Percentiles rank a stretch among this genome's conserved stretches.
Conservation (phyloP, 2,797 vertebrate genomes). For the Podarcis lilfordi region DNA sequence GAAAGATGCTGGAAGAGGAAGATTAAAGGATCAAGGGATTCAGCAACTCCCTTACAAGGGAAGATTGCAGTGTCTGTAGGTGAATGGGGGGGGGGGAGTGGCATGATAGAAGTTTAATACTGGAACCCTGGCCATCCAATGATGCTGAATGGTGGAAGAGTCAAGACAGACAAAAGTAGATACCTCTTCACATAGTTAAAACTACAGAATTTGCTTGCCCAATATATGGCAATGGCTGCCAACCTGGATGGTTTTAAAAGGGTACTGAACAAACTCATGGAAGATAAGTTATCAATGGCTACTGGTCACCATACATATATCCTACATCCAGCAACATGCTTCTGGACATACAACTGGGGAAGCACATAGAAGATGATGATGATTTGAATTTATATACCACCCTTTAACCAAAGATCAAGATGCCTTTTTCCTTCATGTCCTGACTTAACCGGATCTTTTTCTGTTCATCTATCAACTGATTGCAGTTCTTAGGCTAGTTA, state of each 20-base stretch:
- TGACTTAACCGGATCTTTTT: not conserved
- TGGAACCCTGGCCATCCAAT: not conserved
- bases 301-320: not conserved
- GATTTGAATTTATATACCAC: too few relatives aligned
- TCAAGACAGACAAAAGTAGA: not conserved
- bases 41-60: not conserved
- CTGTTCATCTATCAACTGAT: not conserved
- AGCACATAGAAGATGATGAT: too few relatives aligned
- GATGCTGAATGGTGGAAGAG: not conserved
- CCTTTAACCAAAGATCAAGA: not conserved
- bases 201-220: not conserved
- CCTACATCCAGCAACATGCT: not conserved
- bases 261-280: not conserved
- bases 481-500: not conserved
- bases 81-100: not conserved
- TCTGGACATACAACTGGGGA: not conserved
- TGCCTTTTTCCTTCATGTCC: not conserved
- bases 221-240: not conserved
- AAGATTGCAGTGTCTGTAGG: not conserved
- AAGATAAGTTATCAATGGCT: not conserved
- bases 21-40: not conserved
- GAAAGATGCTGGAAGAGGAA: not conserved
- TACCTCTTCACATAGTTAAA: not conserved
- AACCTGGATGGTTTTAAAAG: not conserved
- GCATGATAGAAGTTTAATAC: too few relatives aligned